Conservation (phyloP, 2,797 vertebrate species). For the Onychomys arenicola region DNA sequence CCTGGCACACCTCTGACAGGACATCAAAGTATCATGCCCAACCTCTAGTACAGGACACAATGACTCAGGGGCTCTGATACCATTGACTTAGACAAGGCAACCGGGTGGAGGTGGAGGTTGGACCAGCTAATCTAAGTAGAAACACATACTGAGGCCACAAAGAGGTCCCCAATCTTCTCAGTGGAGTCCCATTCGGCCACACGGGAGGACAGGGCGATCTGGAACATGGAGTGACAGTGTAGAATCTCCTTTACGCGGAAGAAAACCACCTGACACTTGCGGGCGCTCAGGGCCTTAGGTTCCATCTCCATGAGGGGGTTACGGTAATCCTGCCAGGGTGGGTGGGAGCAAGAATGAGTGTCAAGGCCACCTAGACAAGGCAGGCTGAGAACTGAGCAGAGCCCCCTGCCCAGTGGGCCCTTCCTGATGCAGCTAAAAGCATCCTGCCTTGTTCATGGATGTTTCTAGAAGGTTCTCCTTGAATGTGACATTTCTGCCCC, state of each 20-base stretch:
- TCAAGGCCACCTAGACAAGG: not conserved
- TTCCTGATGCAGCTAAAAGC: not conserved
- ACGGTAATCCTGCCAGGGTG: constrained; percentile 92
- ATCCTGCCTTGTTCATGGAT: fast-evolving
- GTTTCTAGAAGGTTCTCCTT: not conserved
- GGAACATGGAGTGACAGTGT: constrained; percentile 98
- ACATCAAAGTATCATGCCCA: not conserved
- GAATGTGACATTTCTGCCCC: not conserved
- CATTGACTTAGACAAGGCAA: not conserved
- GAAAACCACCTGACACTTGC: constrained; percentile 95
- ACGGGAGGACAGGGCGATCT: constrained; percentile 95
- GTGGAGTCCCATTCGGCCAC: constrained; percentile 95
- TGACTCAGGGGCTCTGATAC: not conserved
- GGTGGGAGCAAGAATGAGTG: fast-evolving
- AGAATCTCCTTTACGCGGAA: constrained; percentile 94
- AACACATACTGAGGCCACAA: constrained; percentile 94
- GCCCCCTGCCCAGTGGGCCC: not conserved
- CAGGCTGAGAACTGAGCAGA: not conserved
- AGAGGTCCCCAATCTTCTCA: constrained; percentile 97
- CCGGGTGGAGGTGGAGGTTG: not conserved
- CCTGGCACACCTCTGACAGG: not conserved
- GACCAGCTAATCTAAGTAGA: not conserved
- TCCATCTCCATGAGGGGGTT: constrained; percentile 94
- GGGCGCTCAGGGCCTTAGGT: constrained; percentile 92
- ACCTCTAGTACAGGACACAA: not conserved